A percentile compares a stretch with the other conserved stretches of the same genome.
phyloP scores from a whole-genome alignment of 2,113 vertebrate species.

The Dasyurus viverrinus region DNA sequence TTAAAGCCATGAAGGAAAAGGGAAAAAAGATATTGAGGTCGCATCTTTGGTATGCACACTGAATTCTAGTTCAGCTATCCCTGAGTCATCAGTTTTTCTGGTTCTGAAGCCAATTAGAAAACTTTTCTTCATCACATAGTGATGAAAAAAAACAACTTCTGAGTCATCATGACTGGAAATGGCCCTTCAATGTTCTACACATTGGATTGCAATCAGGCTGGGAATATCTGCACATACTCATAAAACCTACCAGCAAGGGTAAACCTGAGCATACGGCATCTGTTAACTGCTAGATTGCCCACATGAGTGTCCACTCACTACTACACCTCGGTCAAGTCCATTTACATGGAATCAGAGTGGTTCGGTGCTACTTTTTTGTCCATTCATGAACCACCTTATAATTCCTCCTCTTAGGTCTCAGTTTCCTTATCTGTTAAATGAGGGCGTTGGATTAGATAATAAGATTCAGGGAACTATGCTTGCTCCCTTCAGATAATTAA shows the following conservation, averaged over 20 bases:
- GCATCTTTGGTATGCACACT: background rate
- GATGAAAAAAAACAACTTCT: background rate
- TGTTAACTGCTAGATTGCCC: background rate
- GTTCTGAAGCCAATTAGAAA: background rate
- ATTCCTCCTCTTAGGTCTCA: background rate
- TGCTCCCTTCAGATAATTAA: background rate
- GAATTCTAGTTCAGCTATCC: background rate
- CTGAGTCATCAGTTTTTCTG: background rate
- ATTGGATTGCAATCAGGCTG: background rate
- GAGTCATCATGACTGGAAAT: background rate
- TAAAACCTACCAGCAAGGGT: background rate
- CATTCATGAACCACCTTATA: background rate
- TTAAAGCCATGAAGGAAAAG: background rate
- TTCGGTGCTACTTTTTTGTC: background rate
- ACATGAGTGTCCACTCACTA: background rate
- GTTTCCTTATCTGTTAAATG: background rate
- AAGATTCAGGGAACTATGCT: background rate
- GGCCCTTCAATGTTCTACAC: background rate
- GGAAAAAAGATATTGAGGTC: background rate
- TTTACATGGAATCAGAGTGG: slow-evolving; percentile 38
- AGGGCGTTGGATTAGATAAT: background rate
- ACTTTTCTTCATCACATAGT: background rate
- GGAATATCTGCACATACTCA: background rate
- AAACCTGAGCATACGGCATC: background rate
- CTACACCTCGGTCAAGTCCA: background rate